Conservation (phyloP, 2,797 vertebrate species). For the Dicrostonyx torquatus region DNA sequence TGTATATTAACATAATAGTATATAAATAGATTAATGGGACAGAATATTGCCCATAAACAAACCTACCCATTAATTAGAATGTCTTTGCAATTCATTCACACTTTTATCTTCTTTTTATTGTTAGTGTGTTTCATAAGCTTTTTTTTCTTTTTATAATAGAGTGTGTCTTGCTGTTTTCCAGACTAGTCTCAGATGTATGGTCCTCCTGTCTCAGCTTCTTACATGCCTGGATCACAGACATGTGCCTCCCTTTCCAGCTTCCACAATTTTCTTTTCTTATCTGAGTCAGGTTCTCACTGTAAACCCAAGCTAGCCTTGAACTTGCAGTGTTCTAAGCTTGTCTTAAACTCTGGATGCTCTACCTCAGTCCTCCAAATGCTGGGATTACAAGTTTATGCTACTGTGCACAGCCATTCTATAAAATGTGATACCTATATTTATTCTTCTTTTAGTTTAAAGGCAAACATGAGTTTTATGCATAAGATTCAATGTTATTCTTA, state of each 20-base stretch:
- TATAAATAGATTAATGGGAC: not conserved
- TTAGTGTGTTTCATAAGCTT: not conserved
- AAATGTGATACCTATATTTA: not conserved
- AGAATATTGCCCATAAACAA: not conserved
- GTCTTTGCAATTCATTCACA: not conserved
- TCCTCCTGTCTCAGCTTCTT: not conserved
- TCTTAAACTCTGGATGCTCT: not conserved
- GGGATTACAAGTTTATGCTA: not conserved
- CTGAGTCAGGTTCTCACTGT: not conserved
- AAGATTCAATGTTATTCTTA: not conserved
- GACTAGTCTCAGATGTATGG: not conserved
- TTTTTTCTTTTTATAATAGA: not conserved
- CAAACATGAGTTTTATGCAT: not conserved
- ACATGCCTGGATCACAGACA: not conserved
- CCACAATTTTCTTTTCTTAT: not conserved
- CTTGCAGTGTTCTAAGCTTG: not conserved
- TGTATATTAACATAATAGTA: not conserved
- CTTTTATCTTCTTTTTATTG: not conserved
- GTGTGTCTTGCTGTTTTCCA: not conserved
- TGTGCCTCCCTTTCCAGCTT: not conserved
- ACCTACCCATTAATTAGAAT: not conserved
- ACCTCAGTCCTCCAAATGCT: not conserved
- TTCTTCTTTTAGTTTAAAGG: not conserved
- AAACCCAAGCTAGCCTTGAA: not conserved
- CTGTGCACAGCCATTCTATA: not conserved